Evolutionary conservation across 1,140 invertebrate genomes (phyloP), one percentile per base, ranked within the genome.

Genomic region (Brevipalpus yothersi): DNA sequence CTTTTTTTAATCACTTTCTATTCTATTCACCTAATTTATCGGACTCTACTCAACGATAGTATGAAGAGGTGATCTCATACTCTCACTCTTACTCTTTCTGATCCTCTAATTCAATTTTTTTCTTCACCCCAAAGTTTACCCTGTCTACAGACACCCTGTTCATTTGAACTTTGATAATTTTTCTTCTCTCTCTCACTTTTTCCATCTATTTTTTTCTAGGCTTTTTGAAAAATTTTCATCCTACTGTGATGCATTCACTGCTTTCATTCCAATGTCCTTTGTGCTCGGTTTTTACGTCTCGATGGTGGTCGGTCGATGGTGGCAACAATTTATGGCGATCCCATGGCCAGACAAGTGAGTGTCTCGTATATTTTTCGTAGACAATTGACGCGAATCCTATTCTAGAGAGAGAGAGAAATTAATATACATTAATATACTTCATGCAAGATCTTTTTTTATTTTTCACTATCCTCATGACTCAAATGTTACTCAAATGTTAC

Each of bases 221-320:
- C 65, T 75, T 43, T 90, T 87, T 67, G 83, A 86, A 68, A 76
- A 77, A 53, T 69, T 87, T 15, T 79, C 82, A 0, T 74, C 76
- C 53, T 86, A 87, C 67, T 88, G 84, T 68, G 79, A 81, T 65
- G 79, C 77, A 42, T 84, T 84, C 70, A 80, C 79, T 58, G 79
- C 80, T 64, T 75, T 86, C 40, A 88, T 88, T 67, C 84, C 84
- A 21, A 69, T 89, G 53, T 84, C 83, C 13, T 87, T 88, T 69
- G 84, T 91, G n/a, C 74, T 90, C 54, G 86, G 86, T 55, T 95
- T 88, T 71, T 95, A 92, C 71, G 88, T 95, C 13, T 81, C 82
- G 12, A 80, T 92, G 55, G 86, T 95, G 17, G 87, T 92, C 73
- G 82, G 80, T 10, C 77, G 90, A 68, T 95, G 88, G 88, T 92